phyloP scores from a whole-genome alignment of 2,113 vertebrate species.

The Nyctereutes procyonoides region DNA sequence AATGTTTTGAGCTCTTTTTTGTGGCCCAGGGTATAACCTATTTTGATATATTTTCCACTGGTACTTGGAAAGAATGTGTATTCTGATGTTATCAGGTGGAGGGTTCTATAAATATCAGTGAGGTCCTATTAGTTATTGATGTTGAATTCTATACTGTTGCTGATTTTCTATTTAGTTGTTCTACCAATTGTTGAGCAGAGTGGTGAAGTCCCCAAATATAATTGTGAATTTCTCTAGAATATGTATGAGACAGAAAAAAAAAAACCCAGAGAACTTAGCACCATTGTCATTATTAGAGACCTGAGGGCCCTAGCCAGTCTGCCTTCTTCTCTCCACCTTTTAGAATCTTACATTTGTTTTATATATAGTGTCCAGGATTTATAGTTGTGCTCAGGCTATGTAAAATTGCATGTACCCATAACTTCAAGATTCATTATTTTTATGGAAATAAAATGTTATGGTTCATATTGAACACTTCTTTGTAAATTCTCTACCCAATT shows the following conservation, averaged over 20 bases:
- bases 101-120: neutral
- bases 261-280: neutral
- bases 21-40: neutral
- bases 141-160: neutral
- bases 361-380: neutral
- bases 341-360: neutral
- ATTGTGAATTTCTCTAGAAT: neutral
- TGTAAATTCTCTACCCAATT: neutral
- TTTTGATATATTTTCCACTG: slow-evolving; percentile 11
- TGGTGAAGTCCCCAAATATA: neutral
- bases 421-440: neutral
- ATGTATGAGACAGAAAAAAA: neutral
- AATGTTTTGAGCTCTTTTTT: slow-evolving; percentile 8
- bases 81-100: neutral
- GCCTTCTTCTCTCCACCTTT: neutral
- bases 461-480: neutral
- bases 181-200: neutral
- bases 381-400: neutral
- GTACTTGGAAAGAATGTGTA: neutral
- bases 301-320: neutral
- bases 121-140: neutral
- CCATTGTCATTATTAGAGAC: neutral
- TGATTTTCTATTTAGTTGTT: neutral
- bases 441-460: slow-evolving; percentile 16
- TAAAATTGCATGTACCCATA: neutral